Evolutionary conservation across 2,888 invertebrate genomes (phyloP).

Genomic region (Cheilosia urbana): DNA sequence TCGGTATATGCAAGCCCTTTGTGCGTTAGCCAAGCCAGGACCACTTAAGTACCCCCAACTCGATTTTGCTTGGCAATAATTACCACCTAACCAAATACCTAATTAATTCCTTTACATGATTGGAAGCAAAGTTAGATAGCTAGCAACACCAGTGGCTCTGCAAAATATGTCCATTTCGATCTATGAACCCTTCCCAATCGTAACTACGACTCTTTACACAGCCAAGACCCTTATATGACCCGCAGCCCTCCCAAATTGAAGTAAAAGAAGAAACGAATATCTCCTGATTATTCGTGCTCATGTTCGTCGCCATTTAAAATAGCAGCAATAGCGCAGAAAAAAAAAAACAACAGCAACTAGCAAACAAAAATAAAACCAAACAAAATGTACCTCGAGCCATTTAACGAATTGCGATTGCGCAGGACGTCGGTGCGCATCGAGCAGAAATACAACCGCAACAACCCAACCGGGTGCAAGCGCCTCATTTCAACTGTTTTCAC

Average conservation of each 20-base stretch:
- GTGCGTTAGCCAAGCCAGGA: too few species aligned
- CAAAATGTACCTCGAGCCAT: slow-evolving; percentile 68
- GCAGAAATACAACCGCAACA: slow-evolving; percentile 40
- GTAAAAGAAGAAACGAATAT: slow-evolving; percentile 45
- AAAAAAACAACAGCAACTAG: neutral
- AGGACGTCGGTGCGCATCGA: slow-evolving; percentile 39
- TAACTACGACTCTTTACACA: slow-evolving; percentile 19
- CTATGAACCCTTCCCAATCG: slow-evolving; percentile 57
- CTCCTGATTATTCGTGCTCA: slow-evolving; percentile 72
- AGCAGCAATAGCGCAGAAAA: slow-evolving; percentile 29
- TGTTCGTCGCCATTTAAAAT: slow-evolving; percentile 74
- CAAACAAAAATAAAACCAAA: slow-evolving; percentile 34
- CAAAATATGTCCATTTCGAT: slow-evolving; percentile 60
- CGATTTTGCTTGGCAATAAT: neutral
- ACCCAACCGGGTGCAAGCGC: slow-evolving; percentile 70
- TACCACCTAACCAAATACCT: slow-evolving; percentile 1
- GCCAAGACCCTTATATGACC: slow-evolving; percentile 41
- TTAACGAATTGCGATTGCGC: slow-evolving; percentile 70
- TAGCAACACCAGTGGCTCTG: slow-evolving; percentile 65
- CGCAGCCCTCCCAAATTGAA: slow-evolving; percentile 75
- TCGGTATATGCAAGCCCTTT: too few species aligned
- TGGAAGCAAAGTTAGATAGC: slow-evolving; percentile 9
- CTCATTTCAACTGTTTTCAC: slow-evolving; percentile 76
- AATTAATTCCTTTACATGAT: slow-evolving; percentile 39
- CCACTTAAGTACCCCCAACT: too few species aligned